Base-by-base conservation (phyloP, 2,113 vertebrate genomes). In the Peucedramus taeniatus region DNA sequence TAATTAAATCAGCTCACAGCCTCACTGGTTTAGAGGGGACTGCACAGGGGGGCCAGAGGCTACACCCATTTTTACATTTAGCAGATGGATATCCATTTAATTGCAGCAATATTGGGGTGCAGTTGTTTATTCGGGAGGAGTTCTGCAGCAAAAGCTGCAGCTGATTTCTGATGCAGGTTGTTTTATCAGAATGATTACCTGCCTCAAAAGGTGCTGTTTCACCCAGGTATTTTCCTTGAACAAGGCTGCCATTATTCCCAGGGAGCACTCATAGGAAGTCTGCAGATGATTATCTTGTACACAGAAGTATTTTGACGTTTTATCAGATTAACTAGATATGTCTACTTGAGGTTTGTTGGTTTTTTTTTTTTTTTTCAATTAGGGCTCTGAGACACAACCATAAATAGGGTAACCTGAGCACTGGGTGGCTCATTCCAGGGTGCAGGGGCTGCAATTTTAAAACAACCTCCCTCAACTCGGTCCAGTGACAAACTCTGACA, bases 301-400 rank as follows among this genome's bases (percentile, higher is more conserved):
- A 59, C 24, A 96, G 88, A 84, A 83, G 56, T 53, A 92, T 89
- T 95, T 70, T 93, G 91, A 76, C 63, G 8, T 93, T 85, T 93
- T 96, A 92, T 96, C 94, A 96, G 92, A 96, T 94, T 90, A 96
- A 91, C 87, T 89, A 86, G 92, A 93, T 96, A 95, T 5, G 54
- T 45, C 65, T 83, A 27, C 14, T 66, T 45, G 57, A 87, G 61
- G 10, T 49, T 78, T 78, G 39, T 60, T 68, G 44, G 49, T 18
- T 9, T 59, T 33, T 30, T 12, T 23, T 35, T 85, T 69, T 68
- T 86, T 84, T 64, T 64, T 23, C 16, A 87, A 72, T 81, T 26
- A 47, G 23, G 5, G 19, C 37, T 93, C 64, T n/a, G 33, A 92
- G 57, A 49, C 6, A 1, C 16, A 33, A 76, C 24, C 61, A 70